A percentile compares a stretch with the other conserved stretches of the same genome.
Evolutionary conservation across 1,140 invertebrate genomes (phyloP).

Genomic region (Hyles euphorbiae): DNA sequence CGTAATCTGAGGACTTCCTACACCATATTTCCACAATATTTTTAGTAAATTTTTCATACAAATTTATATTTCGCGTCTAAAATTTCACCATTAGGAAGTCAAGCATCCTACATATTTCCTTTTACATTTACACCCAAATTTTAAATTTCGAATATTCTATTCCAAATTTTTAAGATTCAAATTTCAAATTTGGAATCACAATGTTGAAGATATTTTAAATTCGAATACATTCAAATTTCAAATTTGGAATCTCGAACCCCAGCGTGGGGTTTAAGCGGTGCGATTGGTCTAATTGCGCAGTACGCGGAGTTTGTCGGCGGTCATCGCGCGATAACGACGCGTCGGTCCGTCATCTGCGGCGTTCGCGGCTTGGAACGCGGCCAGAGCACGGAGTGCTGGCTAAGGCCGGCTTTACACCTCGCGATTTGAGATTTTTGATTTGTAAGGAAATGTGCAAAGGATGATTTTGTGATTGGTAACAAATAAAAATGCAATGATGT

Average conservation of each 20-base stretch:
- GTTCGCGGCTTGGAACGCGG: constrained; percentile 54
- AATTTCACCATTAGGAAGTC: too few relatives aligned
- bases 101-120: too few relatives aligned
- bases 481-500: too few relatives aligned
- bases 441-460: background rate
- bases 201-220: too few relatives aligned
- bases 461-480: too few relatives aligned
- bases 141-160: too few relatives aligned
- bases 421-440: background rate
- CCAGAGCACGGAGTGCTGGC: constrained; percentile 42
- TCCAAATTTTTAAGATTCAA: background rate
- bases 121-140: too few relatives aligned
- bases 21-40: too few relatives aligned
- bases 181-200: background rate
- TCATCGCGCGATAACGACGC: constrained; percentile 39
- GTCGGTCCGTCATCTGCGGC: constrained; percentile 52
- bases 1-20: too few relatives aligned
- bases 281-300: constrained; percentile 1
- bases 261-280: too few relatives aligned
- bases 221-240: background rate
- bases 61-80: too few relatives aligned
- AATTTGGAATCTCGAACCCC: background rate
- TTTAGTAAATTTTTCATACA: too few relatives aligned
- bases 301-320: constrained; percentile 13
- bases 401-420: constrained; percentile 3